A percentile compares a stretch with the other conserved stretches of the same genome.
phyloP scores from a whole-genome alignment of 2,113 vertebrate genomes.

The Etheostoma cragini region DNA sequence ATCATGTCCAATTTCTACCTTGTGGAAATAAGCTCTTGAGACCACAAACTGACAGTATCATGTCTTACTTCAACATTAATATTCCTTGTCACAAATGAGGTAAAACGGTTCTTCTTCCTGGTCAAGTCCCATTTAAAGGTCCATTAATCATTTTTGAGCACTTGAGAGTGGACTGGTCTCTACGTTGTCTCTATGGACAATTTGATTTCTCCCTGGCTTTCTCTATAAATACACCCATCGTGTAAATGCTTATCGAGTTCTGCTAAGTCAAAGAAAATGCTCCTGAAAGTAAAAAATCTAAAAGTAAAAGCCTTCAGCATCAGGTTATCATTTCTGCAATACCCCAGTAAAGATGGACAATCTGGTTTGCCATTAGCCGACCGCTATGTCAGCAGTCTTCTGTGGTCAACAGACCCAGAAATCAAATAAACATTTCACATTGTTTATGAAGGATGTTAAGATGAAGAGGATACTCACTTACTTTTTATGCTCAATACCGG shows the following conservation, averaged over 20 bases:
- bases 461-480: conserved; percentile 60
- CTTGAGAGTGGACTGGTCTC: neutral
- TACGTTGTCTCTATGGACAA: neutral
- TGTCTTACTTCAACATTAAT: neutral
- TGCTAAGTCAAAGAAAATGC: neutral
- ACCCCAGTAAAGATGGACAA: neutral
- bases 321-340: neutral
- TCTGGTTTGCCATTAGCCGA: neutral
- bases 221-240: neutral
- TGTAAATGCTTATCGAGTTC: neutral
- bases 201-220: neutral
- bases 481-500: conserved; percentile 53
- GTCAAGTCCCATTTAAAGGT: conserved; percentile 18
- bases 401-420: neutral
- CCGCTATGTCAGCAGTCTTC: neutral
- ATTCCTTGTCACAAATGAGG: conserved; percentile 33
- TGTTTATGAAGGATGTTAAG: neutral
- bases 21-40: conserved; percentile 33
- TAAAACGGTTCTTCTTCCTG: conserved; percentile 13
- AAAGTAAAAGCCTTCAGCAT: neutral
- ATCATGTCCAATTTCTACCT: conserved; percentile 33
- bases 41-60: conserved; percentile 5
- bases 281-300: neutral
- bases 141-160: neutral
- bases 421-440: neutral